These are phyloP conservation scores for Microtus montanus DNA, from an alignment of 2,113 vertebrate genomes.

Conservation along the genomic window DNA sequence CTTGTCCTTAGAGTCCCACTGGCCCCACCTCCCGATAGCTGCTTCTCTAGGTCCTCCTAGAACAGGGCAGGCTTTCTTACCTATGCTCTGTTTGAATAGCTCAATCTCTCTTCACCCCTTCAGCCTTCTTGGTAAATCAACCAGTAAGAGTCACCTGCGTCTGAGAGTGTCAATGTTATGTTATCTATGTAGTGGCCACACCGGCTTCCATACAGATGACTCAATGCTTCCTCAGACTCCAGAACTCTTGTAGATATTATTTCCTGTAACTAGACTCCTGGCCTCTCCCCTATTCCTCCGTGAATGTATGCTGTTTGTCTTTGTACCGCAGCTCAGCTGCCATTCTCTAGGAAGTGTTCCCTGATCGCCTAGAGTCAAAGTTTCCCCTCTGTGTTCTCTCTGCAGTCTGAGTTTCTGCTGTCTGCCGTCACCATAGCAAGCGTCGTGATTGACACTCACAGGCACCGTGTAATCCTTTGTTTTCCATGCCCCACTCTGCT, in stretches of 20 bases:
- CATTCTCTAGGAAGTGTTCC: background rate
- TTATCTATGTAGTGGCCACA: background rate
- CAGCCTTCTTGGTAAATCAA: background rate
- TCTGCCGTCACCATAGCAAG: too few species aligned
- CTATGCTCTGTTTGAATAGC: background rate
- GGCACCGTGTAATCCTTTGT: background rate
- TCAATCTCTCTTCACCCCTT: background rate
- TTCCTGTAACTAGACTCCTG: background rate
- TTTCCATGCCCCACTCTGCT: background rate
- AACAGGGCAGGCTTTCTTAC: background rate
- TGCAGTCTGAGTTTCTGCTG: background rate
- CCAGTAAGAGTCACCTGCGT: background rate
- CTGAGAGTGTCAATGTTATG: background rate
- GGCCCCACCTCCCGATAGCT: background rate
- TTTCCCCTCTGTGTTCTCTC: background rate
- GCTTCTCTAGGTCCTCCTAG: background rate
- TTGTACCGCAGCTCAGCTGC: background rate
- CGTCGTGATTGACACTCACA: background rate
- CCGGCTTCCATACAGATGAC: background rate
- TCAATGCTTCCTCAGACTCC: background rate
- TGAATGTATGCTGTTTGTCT: background rate
- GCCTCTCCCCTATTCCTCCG: background rate
- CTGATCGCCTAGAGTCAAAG: background rate
- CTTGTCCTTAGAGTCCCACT: background rate
- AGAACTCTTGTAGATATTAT: background rate